phyloP scores from a whole-genome alignment of 2,113 vertebrate species.

The Trichomycterus rosablanca region DNA sequence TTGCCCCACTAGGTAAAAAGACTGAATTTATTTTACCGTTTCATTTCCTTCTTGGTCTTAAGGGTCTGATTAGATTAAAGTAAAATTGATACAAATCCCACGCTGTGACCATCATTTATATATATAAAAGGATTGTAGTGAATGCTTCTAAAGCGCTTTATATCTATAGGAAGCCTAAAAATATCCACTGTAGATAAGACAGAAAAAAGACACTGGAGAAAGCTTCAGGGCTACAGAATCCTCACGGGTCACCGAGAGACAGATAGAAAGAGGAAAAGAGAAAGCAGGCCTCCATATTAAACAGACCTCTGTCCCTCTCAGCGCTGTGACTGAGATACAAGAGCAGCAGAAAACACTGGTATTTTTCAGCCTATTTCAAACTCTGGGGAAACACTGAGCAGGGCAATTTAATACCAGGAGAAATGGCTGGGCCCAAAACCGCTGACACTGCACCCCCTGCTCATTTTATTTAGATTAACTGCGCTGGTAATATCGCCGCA shows the following conservation, averaged over 20 bases:
- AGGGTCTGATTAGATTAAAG: too few species aligned
- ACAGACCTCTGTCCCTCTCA: conserved; percentile 34
- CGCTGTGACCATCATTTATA: too few species aligned
- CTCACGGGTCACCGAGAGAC: conserved; percentile 19
- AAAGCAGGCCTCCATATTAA: conserved; percentile 38
- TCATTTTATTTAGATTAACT: conserved; percentile 70
- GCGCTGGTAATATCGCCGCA: conserved; percentile 58
- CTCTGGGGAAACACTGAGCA: conserved; percentile 53
- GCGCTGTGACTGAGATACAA: conserved; percentile 6
- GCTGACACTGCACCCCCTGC: conserved; percentile 61
- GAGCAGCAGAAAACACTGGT: conserved; percentile 21
- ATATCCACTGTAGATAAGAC: conserved; percentile 9
- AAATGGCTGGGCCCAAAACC: conserved; percentile 51
- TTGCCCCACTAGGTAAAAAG: too few species aligned
- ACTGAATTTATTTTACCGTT: too few species aligned
- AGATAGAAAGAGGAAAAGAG: conserved; percentile 10
- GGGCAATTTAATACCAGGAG: conserved; percentile 63
- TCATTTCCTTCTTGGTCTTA: too few species aligned
- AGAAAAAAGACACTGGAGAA: conserved; percentile 25
- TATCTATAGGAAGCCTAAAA: background rate
- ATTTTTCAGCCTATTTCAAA: conserved; percentile 32
- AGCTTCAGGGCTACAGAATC: conserved; percentile 21
- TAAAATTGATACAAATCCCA: too few species aligned
- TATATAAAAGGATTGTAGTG: too few species aligned
- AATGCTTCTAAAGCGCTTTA: too few species aligned